These are phyloP conservation scores for Rhea pennata DNA, from an alignment of 2,113 vertebrate species.

Conservation along the genomic window DNA sequence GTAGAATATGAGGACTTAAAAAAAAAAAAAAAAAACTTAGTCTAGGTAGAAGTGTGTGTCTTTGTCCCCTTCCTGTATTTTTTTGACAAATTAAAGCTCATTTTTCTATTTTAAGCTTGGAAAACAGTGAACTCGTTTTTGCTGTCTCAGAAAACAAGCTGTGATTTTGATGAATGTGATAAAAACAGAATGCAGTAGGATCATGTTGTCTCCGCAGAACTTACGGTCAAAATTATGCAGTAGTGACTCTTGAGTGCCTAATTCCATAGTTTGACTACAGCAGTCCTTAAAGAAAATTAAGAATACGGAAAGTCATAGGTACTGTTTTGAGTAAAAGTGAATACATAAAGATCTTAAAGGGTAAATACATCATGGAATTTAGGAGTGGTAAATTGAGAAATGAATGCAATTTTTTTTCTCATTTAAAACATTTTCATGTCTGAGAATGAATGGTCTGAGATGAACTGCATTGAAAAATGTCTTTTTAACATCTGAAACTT, in stretches of 20 bases:
- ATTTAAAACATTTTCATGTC: background rate
- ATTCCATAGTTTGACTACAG: background rate
- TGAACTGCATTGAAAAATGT: background rate
- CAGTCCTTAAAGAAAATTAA: background rate
- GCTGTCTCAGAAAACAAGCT: background rate
- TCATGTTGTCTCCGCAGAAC: background rate
- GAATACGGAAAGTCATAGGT: background rate
- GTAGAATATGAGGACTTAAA: background rate
- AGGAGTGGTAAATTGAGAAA: background rate
- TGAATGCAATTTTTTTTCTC: background rate
- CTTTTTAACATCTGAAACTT: background rate
- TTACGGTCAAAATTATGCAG: background rate
- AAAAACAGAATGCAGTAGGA: background rate
- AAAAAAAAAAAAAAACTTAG: background rate
- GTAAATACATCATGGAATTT: too few species aligned
- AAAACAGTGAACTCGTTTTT: background rate
- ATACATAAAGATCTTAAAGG: background rate
- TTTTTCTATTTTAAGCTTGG: background rate
- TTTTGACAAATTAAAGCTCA: background rate
- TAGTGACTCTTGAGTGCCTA: background rate
- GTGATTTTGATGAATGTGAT: background rate
- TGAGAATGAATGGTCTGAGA: background rate
- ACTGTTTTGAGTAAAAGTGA: background rate
- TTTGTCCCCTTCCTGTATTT: background rate
- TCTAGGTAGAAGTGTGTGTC: background rate